Evolutionary conservation across 2,888 invertebrate genomes (phyloP).

Genomic region (Stomorhina lunata): DNA sequence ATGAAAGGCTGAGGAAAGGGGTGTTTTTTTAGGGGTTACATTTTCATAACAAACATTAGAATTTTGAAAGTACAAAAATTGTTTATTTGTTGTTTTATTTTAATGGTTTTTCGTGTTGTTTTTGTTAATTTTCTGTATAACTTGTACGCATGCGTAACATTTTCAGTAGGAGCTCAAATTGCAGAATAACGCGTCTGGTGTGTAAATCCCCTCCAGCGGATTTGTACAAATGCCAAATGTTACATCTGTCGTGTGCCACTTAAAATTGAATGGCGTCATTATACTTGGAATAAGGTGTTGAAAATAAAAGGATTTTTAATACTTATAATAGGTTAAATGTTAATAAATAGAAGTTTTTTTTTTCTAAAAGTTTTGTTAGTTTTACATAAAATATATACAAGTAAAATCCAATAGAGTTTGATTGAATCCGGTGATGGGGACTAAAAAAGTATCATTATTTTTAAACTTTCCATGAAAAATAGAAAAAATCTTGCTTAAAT

Average conservation of each 20-base stretch:
- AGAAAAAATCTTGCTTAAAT: no score
- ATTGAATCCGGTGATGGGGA: no score
- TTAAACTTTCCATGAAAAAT: no score
- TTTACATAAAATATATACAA: no score
- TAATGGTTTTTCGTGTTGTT: neutral
- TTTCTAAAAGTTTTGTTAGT: no score
- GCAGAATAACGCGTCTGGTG: constrained; percentile 35
- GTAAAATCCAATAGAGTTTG: no score
- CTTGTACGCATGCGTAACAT: constrained; percentile 57
- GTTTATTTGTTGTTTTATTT: constrained; percentile 35
- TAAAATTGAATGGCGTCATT: constrained; percentile 33
- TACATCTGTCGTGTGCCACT: constrained; percentile 64
- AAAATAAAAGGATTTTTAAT: constrained; percentile 28
- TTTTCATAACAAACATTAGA: constrained; percentile 28
- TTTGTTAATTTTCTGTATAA: constrained; percentile 12
- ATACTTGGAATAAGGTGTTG: constrained; percentile 39
- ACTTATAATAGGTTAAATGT: neutral
- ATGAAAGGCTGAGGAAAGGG: constrained; percentile 31
- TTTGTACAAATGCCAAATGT: constrained; percentile 16
- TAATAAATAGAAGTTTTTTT: neutral
- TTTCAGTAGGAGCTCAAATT: constrained; percentile 49
- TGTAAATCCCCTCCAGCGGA: neutral
- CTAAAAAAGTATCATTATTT: no score
- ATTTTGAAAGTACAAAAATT: neutral
- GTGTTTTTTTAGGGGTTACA: constrained; percentile 43